phyloP scores from a whole-genome alignment of 2,113 vertebrate genomes.

The Apteryx mantelli region DNA sequence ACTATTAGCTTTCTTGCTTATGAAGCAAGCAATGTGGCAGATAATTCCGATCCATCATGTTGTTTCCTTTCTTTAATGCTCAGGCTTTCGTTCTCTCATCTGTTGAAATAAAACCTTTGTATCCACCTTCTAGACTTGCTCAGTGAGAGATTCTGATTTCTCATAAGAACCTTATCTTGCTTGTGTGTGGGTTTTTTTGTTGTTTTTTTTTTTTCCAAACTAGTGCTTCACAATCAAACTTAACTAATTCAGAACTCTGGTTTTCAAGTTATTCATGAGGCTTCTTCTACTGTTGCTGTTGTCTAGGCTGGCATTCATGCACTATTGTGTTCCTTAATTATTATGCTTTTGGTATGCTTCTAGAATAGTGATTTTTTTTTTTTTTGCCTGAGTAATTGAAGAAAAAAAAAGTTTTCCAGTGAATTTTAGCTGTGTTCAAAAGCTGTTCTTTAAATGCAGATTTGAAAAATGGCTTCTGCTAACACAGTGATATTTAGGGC shows the following conservation, averaged over 20 bases:
- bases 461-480: not conserved
- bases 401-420: not conserved
- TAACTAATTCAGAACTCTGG: not conserved
- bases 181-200: not conserved
- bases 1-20: not conserved
- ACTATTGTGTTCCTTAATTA: not conserved
- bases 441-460: not conserved
- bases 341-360: not conserved
- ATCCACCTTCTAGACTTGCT: not conserved
- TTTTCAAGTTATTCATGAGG: not conserved
- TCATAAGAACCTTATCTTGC: not conserved
- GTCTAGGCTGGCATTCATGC: not conserved
- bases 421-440: not conserved
- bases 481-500: conserved; percentile 15
- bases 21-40: not conserved
- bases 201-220: not conserved
- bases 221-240: not conserved
- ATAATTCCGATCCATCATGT: not conserved
- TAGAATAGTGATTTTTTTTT: not conserved
- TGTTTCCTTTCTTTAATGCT: not conserved
- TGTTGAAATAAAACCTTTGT: not conserved
- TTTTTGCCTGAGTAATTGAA: not conserved
- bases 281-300: not conserved
- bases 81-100: not conserved
- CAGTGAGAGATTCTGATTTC: not conserved